These are phyloP conservation scores for Salpingus planirostris DNA, from an alignment of 2,888 invertebrate genomes.

Conservation along the genomic window DNA sequence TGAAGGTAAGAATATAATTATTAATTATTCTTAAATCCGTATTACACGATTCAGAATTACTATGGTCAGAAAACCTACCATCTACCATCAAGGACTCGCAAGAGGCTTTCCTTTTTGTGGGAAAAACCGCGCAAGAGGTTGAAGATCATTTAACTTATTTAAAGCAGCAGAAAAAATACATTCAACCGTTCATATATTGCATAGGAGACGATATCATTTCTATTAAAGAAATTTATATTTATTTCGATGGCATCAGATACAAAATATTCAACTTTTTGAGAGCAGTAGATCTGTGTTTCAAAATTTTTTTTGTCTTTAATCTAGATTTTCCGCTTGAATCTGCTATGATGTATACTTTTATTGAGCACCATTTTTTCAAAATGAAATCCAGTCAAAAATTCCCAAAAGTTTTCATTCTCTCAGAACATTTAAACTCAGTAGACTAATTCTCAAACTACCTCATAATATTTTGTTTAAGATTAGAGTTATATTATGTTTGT, in stretches of 20 bases:
- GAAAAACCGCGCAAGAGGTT: conserved; percentile 1
- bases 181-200: conserved; percentile 4
- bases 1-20: too few species aligned
- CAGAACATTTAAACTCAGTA: neutral
- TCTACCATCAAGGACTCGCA: conserved; percentile 4
- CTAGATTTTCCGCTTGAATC: conserved; percentile 4
- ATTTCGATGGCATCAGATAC: conserved; percentile 3
- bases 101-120: conserved; percentile 5
- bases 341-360: conserved; percentile 3
- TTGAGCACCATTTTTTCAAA: conserved; percentile 4
- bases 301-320: conserved; percentile 4
- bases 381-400: neutral
- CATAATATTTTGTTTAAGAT: too few species aligned
- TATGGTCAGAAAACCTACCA: too few species aligned
- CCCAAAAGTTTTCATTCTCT: conserved; percentile 2
- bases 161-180: conserved; percentile 1
- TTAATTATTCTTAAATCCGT: too few species aligned
- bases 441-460: too few species aligned
- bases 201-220: conserved; percentile 2
- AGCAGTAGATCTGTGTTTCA: conserved; percentile 6
- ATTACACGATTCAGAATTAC: too few species aligned
- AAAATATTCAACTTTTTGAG: conserved; percentile 2
- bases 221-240: conserved; percentile 4
- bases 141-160: conserved; percentile 2
- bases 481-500: too few species aligned